A percentile compares a stretch with the other conserved stretches of the same genome.
Conservation (phyloP, 2,888 invertebrate genomes). For the Sarcophaga carnaria region DNA sequence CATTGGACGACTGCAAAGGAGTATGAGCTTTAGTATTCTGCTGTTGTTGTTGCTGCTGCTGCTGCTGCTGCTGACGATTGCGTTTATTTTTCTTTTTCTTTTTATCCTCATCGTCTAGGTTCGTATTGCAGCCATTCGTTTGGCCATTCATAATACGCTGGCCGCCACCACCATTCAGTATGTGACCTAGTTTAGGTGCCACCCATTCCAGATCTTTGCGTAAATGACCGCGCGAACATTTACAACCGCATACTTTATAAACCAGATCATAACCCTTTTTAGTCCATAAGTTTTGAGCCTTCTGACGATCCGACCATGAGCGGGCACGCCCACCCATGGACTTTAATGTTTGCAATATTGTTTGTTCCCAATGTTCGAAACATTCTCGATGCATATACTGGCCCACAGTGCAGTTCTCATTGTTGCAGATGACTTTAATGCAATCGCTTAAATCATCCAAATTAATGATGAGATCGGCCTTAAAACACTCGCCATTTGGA, state of each 20-base stretch:
- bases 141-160: conserved; percentile 70
- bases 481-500: conserved; percentile 90
- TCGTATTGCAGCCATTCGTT: conserved; percentile 48
- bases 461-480: conserved; percentile 84
- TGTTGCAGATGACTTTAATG: conserved; percentile 96
- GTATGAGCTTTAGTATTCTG: conserved; percentile 55
- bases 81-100: conserved; percentile 87
- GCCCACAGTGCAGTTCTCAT: conserved; percentile 93
- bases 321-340: conserved; percentile 95
- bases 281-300: conserved; percentile 97
- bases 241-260: conserved; percentile 96
- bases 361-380: conserved; percentile 96
- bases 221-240: conserved; percentile 95
- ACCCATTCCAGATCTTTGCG: conserved; percentile 97
- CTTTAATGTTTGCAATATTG: conserved; percentile 93
- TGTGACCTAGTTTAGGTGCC: conserved; percentile 79
- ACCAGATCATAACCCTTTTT: conserved; percentile 98
- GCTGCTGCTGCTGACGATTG: conserved; percentile 82
- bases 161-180: conserved; percentile 73
- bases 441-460: conserved; percentile 91
- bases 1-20: conserved; percentile 47
- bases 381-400: conserved; percentile 98
- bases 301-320: conserved; percentile 97
- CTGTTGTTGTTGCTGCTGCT: conserved; percentile 62
- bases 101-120: conserved; percentile 82